Evolutionary conservation across 2,888 invertebrate genomes (phyloP), one percentile per base, ranked within the genome.

Genomic region (Lapara coniferarum): DNA sequence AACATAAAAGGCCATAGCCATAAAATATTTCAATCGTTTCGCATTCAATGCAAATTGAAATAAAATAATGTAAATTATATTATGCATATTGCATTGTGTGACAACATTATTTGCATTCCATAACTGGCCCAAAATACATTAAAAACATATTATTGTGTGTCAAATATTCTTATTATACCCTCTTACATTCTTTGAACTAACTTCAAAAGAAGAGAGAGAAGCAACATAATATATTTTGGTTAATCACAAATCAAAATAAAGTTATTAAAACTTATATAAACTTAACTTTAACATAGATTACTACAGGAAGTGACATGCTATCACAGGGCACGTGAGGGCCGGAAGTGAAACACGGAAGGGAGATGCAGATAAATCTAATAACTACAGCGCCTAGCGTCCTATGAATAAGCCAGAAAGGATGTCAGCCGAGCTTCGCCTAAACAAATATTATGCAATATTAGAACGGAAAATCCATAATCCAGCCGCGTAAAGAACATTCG

Each of bases 301-400:
- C 55, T 3, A 12, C 7, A 49, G 63, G 46, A 19, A 46, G 19
- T 63, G 13, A 63, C 46, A 19, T 63, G 13, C 16, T 19, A 14
- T 46, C 4, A 10, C 44, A 3, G 10, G 10, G n/a, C 59, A 16
- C 16, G 14, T 14, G 59, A 16, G n/a, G 10, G 7, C 44, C 59
- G 59, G 59, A 59, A 44, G 59, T 13, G 19, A 56, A 19, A 59
- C 44, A 16, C 16, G 49, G 63, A 49, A 63, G 13, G 19, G 46
- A 19, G 49, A 63, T 49, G 16, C 16, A 63, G 63, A 63, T 63
- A 63, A 63, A 63, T 63, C 63, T 49, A 16, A 59, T 59, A 63
- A 19, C 16, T 13, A 63, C 12, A 12, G 14, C 49, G 49, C 13
- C 19, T 49, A 63, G 13, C 46, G 16, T 46, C 63, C 46, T 63